Evolutionary conservation across 2,113 vertebrate genomes (phyloP).

Genomic region (Prionailurus bengalensis): DNA sequence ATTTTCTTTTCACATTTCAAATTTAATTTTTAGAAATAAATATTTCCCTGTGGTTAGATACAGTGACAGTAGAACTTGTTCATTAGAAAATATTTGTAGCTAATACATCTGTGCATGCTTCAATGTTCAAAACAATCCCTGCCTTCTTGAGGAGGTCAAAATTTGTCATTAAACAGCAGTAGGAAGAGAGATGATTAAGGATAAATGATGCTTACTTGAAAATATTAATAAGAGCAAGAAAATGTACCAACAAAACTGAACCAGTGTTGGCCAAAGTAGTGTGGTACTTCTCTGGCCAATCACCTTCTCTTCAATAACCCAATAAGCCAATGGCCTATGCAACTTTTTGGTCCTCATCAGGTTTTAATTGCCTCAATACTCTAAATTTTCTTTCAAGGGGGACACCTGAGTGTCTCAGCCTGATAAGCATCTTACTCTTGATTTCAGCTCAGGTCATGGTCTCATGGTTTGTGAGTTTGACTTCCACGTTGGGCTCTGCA

Average conservation of each 20-base stretch:
- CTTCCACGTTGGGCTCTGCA: no score
- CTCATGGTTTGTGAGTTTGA: no score
- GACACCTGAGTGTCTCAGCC: no score
- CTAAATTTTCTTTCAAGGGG: slow-evolving; percentile 9
- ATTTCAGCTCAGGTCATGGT: no score
- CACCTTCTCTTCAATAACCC: background rate
- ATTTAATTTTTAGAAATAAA: background rate
- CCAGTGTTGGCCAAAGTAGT: background rate
- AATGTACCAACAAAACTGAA: background rate
- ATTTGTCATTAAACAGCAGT: background rate
- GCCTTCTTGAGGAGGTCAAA: background rate
- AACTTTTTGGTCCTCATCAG: background rate
- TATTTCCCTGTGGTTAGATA: background rate
- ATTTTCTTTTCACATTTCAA: background rate
- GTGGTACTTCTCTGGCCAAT: background rate
- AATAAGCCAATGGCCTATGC: background rate
- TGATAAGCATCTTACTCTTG: no score
- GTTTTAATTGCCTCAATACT: background rate
- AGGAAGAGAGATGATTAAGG: background rate
- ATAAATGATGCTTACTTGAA: background rate
- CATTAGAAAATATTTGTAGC: background rate
- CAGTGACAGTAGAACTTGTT: background rate
- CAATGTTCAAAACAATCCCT: background rate
- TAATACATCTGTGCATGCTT: background rate
- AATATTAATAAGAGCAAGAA: background rate